Evolutionary conservation across 2,797 vertebrate genomes (phyloP).

Genomic region (Enteromius argenteus): DNA sequence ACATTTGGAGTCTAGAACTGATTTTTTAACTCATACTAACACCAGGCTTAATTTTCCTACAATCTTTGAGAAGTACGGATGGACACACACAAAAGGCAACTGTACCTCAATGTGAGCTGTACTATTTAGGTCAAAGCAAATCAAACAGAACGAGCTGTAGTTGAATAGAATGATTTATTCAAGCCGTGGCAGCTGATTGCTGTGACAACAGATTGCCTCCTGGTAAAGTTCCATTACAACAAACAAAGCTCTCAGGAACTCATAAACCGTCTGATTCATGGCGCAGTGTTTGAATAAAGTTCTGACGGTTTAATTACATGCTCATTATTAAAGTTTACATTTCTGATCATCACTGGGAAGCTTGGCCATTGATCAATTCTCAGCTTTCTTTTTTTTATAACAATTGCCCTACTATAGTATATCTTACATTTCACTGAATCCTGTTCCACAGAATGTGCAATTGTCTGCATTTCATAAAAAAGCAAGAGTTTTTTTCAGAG

Average conservation of each 20-base stretch:
- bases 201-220: slow-evolving; percentile 75
- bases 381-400: neutral
- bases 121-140: slow-evolving; percentile 78
- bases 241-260: slow-evolving; percentile 53
- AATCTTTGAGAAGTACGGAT: slow-evolving; percentile 7
- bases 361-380: slow-evolving; percentile 6
- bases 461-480: neutral
- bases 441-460: neutral
- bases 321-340: slow-evolving; percentile 43
- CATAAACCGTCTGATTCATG: slow-evolving; percentile 48
- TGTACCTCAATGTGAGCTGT: slow-evolving; percentile 40
- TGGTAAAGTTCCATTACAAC: slow-evolving; percentile 73
- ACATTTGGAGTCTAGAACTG: neutral
- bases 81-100: slow-evolving; percentile 42
- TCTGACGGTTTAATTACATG: slow-evolving; percentile 29
- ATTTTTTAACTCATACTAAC: slow-evolving; percentile 10
- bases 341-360: slow-evolving; percentile 17
- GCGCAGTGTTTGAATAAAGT: slow-evolving; percentile 35
- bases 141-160: slow-evolving; percentile 74
- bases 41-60: neutral
- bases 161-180: slow-evolving; percentile 78
- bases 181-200: slow-evolving; percentile 72
- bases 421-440: neutral
- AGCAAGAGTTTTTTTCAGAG: neutral
- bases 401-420: neutral